Base-by-base conservation (phyloP, 2,888 invertebrate species). In the Piscicola geometra region DNA sequence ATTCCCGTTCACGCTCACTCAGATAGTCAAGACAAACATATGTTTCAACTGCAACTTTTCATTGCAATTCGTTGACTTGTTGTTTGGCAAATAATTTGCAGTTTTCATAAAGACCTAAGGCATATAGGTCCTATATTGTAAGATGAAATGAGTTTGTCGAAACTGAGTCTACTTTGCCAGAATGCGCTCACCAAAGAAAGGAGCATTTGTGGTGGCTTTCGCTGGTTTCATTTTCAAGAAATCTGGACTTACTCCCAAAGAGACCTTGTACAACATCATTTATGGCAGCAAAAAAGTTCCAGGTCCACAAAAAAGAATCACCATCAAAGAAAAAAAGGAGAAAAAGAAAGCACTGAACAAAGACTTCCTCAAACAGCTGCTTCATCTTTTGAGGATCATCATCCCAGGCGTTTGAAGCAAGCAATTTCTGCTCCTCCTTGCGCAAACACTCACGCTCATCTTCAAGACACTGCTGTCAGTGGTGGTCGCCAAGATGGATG, bases 381-480 rank as follows among this genome's bases (percentile, higher is more conserved):
- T 90, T 74, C 89, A 89, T 79, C 87, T 97, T 28, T 86, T 93
- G 64, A 89, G 89, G 83, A 92, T 97, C 78, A 93, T 97, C 91
- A 91, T 97, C 77, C 97, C 97, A 0, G 89, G 91, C 67, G 84
- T 92, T 76, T 88, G 91, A 83, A 90, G 90, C 64, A 84, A 83
- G 77, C 84, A 85, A 78, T 83, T 83, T 78, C 83, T 80, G 3
- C 76, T 96, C 35, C 86, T 97, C n/a, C 86, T 90, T 0, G 89
- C 92, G 0, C 98, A 98, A 82, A 96, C 98, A 0, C 81, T 91
- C 9, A 94, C 94, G 71, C 87, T 99, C 1, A 90, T 97, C 78
- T 89, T 93, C 0, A 89, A 98, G 79, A 98, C 98, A 0, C 97
- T 98, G 87, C 88, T 99, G 41, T 95, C 96, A n/a, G 96, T 99